Percentiles rank a stretch among this genome's conserved stretches.
Conservation (phyloP, 2,888 invertebrate genomes). For the Reticulitermes lucifugus region DNA sequence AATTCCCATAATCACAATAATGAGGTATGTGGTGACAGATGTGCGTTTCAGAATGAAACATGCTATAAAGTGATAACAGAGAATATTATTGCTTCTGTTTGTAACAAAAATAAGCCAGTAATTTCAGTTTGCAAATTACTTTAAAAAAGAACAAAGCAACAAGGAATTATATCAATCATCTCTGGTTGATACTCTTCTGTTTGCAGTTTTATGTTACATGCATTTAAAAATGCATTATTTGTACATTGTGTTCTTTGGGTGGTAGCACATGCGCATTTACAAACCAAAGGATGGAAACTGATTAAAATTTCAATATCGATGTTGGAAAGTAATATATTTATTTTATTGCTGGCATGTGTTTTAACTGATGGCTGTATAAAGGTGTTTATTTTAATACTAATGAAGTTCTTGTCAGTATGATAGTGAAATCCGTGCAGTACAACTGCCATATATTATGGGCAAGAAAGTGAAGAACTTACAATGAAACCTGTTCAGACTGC, state of each 20-base stretch:
- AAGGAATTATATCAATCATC: neutral
- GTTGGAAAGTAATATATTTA: neutral
- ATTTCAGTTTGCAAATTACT: conserved; percentile 17
- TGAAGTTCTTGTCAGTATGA: neutral
- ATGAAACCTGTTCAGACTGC: conserved; percentile 16
- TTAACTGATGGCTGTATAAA: neutral
- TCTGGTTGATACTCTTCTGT: neutral
- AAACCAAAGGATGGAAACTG: conserved; percentile 16
- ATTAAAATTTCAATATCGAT: conserved; percentile 14
- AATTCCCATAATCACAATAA: conserved; percentile 14
- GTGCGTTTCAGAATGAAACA: neutral
- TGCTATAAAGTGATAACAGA: neutral
- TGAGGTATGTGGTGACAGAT: neutral
- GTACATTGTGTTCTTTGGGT: conserved; percentile 22
- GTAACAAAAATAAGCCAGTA: conserved; percentile 8
- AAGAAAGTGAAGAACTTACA: neutral
- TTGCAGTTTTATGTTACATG: conserved; percentile 25
- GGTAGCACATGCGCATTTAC: conserved; percentile 38
- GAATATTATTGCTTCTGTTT: conserved; percentile 6
- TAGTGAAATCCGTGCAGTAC: conserved; percentile 1
- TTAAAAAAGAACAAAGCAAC: conserved; percentile 7
- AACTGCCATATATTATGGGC: neutral
- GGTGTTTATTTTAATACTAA: neutral
- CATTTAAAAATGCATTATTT: conserved; percentile 41
- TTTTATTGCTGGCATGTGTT: neutral